A percentile compares a stretch with the other conserved stretches of the same genome.
Conservation (phyloP, 53 echinoderm and acorn worm genomes). For the Holothuria scabra region DNA sequence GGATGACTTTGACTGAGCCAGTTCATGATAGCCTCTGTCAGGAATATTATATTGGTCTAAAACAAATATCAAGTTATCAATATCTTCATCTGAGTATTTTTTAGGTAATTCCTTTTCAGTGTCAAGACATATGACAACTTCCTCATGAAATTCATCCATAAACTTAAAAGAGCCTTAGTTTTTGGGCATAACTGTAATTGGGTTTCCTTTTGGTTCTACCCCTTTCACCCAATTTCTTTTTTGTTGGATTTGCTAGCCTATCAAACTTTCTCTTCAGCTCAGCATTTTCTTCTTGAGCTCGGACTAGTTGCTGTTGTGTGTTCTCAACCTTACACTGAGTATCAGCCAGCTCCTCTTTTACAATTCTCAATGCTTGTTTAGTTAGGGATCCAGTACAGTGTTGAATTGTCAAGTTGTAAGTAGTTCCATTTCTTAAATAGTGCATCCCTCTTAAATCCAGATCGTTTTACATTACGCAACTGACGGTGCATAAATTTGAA, state of each 20-base stretch:
- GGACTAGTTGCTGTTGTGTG: not conserved
- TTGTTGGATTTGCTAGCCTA: constrained; percentile 27
- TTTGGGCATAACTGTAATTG: constrained; percentile 23
- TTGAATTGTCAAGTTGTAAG: not conserved
- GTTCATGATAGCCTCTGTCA: constrained; percentile 54
- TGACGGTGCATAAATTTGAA: constrained; percentile 39
- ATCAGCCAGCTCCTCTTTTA: constrained; percentile 5
- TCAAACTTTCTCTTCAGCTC: constrained; percentile 34
- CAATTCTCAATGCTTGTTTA: constrained; percentile 9
- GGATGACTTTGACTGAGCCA: constrained; percentile 30
- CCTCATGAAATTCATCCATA: constrained; percentile 36
- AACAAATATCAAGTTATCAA: constrained; percentile 58
- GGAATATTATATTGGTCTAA: constrained; percentile 56
- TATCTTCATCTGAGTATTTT: constrained; percentile 29
- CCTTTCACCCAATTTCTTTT: constrained; percentile 26
- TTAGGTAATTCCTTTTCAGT: constrained; percentile 5
- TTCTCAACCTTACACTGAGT: not conserved
- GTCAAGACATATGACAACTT: constrained; percentile 29
- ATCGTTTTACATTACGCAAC: constrained; percentile 10
- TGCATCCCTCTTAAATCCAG: constrained; percentile 25
- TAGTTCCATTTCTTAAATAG: constrained; percentile 30
- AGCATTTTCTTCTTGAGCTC: not conserved
- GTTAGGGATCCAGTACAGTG: constrained; percentile 14
- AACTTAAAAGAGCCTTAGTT: constrained; percentile 21
- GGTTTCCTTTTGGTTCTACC: constrained; percentile 21